phyloP scores from a whole-genome alignment of 2,113 vertebrate genomes.

The Oxyura jamaicensis region DNA sequence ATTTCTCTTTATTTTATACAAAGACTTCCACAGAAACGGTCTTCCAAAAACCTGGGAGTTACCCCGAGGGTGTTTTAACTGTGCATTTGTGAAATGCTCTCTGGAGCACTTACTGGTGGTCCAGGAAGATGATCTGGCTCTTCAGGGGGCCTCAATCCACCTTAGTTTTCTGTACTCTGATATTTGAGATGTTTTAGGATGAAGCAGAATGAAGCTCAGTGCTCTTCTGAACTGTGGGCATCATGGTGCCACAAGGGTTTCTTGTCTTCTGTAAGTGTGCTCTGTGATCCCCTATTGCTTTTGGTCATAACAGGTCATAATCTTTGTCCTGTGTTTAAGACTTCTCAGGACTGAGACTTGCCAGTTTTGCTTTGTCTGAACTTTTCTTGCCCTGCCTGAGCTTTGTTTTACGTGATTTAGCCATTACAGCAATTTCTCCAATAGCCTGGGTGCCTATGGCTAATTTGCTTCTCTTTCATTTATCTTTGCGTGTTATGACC shows the following conservation, averaged over 20 bases:
- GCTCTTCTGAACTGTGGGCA: background rate
- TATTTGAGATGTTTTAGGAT: background rate
- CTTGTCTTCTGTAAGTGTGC: background rate
- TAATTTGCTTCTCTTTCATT: background rate
- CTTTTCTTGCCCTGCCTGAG: background rate
- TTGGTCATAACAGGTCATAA: background rate
- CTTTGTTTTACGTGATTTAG: background rate
- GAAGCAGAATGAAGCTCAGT: background rate
- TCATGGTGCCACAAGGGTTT: background rate
- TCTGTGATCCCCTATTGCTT: background rate
- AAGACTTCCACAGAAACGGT: background rate
- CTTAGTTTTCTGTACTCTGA: background rate
- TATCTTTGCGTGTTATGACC: background rate
- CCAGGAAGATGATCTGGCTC: background rate
- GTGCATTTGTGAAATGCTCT: background rate
- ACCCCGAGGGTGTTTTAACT: background rate
- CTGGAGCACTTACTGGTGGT: background rate
- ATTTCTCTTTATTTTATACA: background rate
- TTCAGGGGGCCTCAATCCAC: background rate
- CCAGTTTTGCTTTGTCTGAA: background rate
- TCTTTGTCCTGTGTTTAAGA: background rate
- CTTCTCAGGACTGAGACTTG: background rate
- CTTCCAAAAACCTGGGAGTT: background rate
- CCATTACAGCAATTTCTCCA: background rate
- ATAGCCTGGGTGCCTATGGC: too few relatives aligned